Base-by-base conservation (phyloP, 2,888 invertebrate species). In the Harpalus rufipes region DNA sequence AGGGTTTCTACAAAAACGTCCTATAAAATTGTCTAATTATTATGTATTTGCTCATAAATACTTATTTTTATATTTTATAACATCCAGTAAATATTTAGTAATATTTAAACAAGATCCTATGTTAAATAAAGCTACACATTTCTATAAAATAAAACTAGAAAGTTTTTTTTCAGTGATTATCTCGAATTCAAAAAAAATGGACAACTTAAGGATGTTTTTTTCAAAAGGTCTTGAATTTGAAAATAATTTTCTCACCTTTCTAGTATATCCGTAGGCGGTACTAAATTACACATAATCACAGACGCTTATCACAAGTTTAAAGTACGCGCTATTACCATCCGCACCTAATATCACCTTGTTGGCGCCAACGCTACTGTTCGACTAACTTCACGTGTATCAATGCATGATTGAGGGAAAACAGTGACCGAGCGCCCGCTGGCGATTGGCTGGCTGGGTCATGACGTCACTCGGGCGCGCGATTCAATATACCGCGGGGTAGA, bases 201-300 rank as follows among this genome's bases (percentile, higher is more conserved):
- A 21, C n/a, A n/a, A n/a, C n/a, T 21, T 21, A 21, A 1, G 21
- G 3, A 1, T 21, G 32, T 32, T 32, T 32, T 32, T 32, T 2
- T 32, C 5, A 32, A 6, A 32, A 5, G 32, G 1, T 32, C 6
- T 32, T 32, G 3, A 32, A 32, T 5, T 32, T 32, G 5, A 32
- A 6, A 32, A 32, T 32, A 32, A 32, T 32, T 32, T 32, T 18
- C 39, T 81, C 39, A 81, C 81, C 81, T 81, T 72, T 81, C 81
- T 4, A 81, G n/a, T 14, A 81, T 21, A 72, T 81, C 81, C 39
- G 81, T 81, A 12, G 58, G 68, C 14, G 81, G 81, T 18, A 81
- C 72, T 68, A 81, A 41, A 81, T 81, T 81, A 56, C 81, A 81
- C 81, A 81, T 81, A 74, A 74, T 74, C 72, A 74, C 72, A 74